Percentiles rank a stretch among this genome's conserved stretches.
phyloP scores from a whole-genome alignment of 1,140 invertebrate species.

The Drosophila bifasciata region DNA sequence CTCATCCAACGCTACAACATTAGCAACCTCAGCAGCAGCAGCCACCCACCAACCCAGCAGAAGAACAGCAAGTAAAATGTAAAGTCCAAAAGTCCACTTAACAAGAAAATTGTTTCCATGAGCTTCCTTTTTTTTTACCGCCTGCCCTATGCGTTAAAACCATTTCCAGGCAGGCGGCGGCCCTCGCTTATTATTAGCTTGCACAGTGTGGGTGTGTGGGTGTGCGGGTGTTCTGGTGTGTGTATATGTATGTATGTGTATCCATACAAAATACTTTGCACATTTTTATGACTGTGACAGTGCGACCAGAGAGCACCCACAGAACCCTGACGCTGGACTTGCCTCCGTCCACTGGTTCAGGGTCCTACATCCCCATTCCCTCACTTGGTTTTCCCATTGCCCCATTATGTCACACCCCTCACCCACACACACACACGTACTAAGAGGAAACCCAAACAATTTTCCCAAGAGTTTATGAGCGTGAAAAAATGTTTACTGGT shows the following conservation, averaged over 20 bases:
- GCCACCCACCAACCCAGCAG: too few species aligned
- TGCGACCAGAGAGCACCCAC: constrained; percentile 21
- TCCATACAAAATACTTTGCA: constrained; percentile 63
- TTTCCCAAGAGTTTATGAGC: constrained; percentile 67
- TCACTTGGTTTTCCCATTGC: constrained; percentile 20
- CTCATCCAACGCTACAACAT: too few species aligned
- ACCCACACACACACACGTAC: constrained; percentile 4
- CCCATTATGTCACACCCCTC: constrained; percentile 32
- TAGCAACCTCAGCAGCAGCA: constrained; percentile 5
- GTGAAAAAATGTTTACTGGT: constrained; percentile 60
- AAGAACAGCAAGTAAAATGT: constrained; percentile 27
- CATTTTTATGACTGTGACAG: constrained; percentile 66
- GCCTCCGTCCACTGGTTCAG: constrained; percentile 2
- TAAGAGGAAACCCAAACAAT: constrained; percentile 45
- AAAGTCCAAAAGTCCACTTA: constrained; percentile 64
- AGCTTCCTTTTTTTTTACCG: constrained; percentile 16
- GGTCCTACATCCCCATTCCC: background rate
- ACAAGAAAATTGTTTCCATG: constrained; percentile 63
- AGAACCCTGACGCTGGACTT: constrained; percentile 14
- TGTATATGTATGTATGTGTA: background rate
- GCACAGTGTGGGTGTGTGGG: constrained; percentile 17
- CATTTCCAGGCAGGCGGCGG: constrained; percentile 42
- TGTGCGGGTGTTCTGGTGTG: constrained; percentile 13
- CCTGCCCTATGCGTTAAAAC: constrained; percentile 54
- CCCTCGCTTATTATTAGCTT: constrained; percentile 51